A percentile compares a stretch with the other conserved stretches of the same genome.
These are phyloP conservation scores for Xylophagus ater DNA, from an alignment of 2,888 invertebrate genomes.

Conservation along the genomic window DNA sequence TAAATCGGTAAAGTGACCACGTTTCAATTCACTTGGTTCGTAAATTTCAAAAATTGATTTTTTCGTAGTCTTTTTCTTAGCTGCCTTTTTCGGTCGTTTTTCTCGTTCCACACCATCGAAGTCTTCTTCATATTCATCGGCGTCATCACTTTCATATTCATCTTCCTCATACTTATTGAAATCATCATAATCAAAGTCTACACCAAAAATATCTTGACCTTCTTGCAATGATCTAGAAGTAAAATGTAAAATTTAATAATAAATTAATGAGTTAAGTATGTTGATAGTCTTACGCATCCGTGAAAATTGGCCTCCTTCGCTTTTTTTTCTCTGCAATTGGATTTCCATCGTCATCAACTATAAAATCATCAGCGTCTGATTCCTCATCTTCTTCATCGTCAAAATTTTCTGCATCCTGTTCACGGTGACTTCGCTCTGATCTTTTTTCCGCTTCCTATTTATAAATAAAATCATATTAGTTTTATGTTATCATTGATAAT, in stretches of 20 bases:
- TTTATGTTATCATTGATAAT: too few species aligned
- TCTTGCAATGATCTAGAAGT: constrained; percentile 72
- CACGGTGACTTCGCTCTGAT: constrained; percentile 57
- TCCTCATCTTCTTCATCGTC: constrained; percentile 72
- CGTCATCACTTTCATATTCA: constrained; percentile 69
- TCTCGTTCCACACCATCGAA: constrained; percentile 54
- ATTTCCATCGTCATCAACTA: constrained; percentile 90
- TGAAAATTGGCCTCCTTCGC: constrained; percentile 69
- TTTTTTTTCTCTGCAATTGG: constrained; percentile 74
- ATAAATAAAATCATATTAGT: constrained; percentile 17
- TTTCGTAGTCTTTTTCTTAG: constrained; percentile 63
- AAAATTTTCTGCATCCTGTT: constrained; percentile 53
- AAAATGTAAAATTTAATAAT: constrained; percentile 7
- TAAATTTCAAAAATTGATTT: constrained; percentile 90
- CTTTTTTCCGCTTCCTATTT: constrained; percentile 66
- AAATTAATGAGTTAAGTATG: not conserved
- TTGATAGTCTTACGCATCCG: constrained; percentile 82
- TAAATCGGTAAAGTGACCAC: constrained; percentile 88
- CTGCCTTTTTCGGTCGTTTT: constrained; percentile 62
- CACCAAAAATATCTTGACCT: constrained; percentile 97
- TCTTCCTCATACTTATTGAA: constrained; percentile 80
- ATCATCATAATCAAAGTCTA: constrained; percentile 94
- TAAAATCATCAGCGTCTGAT: constrained; percentile 90
- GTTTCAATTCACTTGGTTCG: constrained; percentile 93
- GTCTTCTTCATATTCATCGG: constrained; percentile 71